phyloP scores from a whole-genome alignment of 2,888 invertebrate species.

The Euzophera pinguis region DNA sequence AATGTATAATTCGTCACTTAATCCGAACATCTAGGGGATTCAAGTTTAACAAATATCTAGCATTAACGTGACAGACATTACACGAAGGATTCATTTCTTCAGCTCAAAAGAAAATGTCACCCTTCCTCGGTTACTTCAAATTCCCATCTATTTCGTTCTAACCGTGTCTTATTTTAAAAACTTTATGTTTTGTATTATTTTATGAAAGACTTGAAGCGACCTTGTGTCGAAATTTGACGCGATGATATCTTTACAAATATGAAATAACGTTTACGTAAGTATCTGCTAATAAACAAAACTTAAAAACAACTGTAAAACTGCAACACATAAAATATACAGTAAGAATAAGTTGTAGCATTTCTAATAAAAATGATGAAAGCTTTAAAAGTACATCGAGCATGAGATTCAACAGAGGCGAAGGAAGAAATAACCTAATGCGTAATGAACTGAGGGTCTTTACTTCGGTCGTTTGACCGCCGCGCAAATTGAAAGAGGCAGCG shows the following conservation, averaged over 20 bases:
- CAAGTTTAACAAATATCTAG: slow-evolving; percentile 60
- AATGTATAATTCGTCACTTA: slow-evolving; percentile 74
- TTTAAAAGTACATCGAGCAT: slow-evolving; percentile 51
- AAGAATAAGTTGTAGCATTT: slow-evolving; percentile 25
- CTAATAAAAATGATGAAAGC: slow-evolving; percentile 38
- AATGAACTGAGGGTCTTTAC: slow-evolving; percentile 48
- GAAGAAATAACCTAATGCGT: slow-evolving; percentile 45
- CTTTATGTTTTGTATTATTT: background rate
- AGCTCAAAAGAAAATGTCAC: slow-evolving; percentile 8
- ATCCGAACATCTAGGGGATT: slow-evolving; percentile 56
- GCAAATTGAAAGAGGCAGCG: slow-evolving; percentile 32
- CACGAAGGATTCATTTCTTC: slow-evolving; percentile 16
- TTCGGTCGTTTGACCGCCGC: slow-evolving; percentile 28
- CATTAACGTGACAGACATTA: slow-evolving; percentile 58
- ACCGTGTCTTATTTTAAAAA: background rate
- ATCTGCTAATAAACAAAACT: background rate
- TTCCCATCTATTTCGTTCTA: background rate
- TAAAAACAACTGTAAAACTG: background rate
- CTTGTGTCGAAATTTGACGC: too few species aligned
- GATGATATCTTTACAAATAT: too few species aligned
- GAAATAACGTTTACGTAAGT: too few species aligned
- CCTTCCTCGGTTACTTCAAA: background rate
- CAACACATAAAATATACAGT: slow-evolving; percentile 17
- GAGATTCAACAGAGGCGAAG: slow-evolving; percentile 35
- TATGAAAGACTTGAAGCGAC: too few species aligned